Percentiles rank a stretch among this genome's conserved stretches.
These are phyloP conservation scores for Drosophila dives DNA, from an alignment of 2,888 invertebrate species.

Conservation along the genomic window DNA sequence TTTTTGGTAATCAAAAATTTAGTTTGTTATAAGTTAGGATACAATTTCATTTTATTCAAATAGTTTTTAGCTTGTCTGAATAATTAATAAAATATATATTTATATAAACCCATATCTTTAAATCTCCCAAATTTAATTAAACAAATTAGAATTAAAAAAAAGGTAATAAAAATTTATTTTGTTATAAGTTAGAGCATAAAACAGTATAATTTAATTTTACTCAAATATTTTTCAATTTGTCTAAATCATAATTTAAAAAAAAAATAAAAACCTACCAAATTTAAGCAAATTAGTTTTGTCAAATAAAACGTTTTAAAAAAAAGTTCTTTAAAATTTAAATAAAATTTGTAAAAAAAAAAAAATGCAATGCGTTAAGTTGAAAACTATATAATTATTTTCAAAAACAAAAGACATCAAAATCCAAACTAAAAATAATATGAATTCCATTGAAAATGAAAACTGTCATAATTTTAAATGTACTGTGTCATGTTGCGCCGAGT, in stretches of 20 bases:
- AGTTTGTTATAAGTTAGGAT: too few species aligned
- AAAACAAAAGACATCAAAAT: conserved; percentile 19
- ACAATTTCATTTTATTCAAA: too few species aligned
- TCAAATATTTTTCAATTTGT: background rate
- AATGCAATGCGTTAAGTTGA: background rate
- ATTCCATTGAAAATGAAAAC: conserved; percentile 73
- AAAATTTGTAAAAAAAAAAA: background rate
- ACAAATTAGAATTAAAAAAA: too few species aligned
- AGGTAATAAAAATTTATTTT: background rate
- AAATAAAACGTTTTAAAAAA: background rate
- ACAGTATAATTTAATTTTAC: background rate
- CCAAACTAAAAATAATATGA: conserved; percentile 34
- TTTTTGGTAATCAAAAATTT: too few species aligned
- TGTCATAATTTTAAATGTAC: conserved; percentile 77
- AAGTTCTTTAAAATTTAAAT: background rate
- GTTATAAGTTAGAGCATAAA: too few species aligned
- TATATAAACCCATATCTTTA: too few species aligned
- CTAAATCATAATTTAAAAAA: background rate
- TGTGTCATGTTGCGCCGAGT: conserved; percentile 68
- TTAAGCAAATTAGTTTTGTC: background rate
- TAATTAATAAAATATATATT: too few species aligned
- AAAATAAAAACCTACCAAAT: background rate
- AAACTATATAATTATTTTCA: background rate
- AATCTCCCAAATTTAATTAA: too few species aligned
- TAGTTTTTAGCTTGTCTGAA: too few species aligned